A percentile compares a stretch with the other conserved stretches of the same genome.
Conservation (phyloP, 2,797 vertebrate species). For the Hybognathus amarus region DNA sequence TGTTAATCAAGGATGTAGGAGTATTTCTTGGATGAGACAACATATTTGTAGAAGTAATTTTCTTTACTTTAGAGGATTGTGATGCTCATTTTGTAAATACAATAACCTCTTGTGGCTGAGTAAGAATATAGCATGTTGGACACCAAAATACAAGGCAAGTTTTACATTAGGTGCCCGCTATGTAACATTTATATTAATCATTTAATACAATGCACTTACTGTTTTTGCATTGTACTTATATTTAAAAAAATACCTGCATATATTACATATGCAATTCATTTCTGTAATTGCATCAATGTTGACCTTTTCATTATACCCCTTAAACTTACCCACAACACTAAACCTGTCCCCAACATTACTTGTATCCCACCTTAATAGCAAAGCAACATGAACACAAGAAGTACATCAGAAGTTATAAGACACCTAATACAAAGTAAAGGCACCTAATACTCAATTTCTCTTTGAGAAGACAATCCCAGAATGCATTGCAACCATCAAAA, state of each 20-base stretch:
- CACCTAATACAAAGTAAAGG: background rate
- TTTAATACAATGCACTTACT: background rate
- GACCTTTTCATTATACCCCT: background rate
- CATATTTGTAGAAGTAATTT: slow-evolving; percentile 4
- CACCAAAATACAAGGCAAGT: background rate
- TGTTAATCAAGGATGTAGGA: background rate
- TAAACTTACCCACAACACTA: background rate
- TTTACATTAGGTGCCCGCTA: background rate
- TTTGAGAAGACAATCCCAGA: background rate
- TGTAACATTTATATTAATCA: background rate
- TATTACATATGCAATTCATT: background rate
- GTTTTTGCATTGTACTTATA: background rate
- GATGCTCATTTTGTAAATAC: background rate
- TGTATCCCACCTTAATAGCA: background rate
- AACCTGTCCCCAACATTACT: background rate
- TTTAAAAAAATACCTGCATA: background rate
- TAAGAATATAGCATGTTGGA: background rate
- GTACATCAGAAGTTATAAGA: background rate
- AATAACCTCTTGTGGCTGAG: background rate
- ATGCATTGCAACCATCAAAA: background rate
- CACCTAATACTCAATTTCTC: background rate
- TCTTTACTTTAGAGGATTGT: background rate
- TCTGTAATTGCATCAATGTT: background rate
- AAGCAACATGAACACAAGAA: background rate
- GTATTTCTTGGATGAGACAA: background rate